Percentiles rank a stretch among this genome's conserved stretches.
Conservation (phyloP, 2,113 vertebrate genomes). For the Dolichallabes microphthalmus region DNA sequence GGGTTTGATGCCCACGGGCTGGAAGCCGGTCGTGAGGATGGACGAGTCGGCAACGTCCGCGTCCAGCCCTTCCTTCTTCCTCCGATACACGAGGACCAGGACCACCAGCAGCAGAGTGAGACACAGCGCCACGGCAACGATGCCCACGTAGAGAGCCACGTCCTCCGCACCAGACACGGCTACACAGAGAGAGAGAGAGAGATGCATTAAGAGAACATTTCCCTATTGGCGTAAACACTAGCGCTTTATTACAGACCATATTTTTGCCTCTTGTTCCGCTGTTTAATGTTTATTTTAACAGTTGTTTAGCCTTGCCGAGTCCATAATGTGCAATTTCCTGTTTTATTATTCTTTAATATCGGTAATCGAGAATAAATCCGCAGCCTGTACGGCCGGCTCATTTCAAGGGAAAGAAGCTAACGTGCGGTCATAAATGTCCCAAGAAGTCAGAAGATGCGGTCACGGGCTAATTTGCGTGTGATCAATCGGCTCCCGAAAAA, state of each 20-base stretch:
- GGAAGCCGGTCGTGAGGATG: slow-evolving; percentile 97
- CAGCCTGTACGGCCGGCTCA: neutral
- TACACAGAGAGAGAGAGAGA: slow-evolving; percentile 54
- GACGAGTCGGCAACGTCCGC: slow-evolving; percentile 95
- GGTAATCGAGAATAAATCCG: neutral
- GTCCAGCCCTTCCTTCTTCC: slow-evolving; percentile 91
- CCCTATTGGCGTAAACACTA: neutral
- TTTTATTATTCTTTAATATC: slow-evolving; percentile 11
- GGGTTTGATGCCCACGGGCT: slow-evolving; percentile 98
- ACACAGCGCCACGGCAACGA: slow-evolving; percentile 89
- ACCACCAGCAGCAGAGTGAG: slow-evolving; percentile 89
- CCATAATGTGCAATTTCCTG: neutral
- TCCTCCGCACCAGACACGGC: slow-evolving; percentile 83
- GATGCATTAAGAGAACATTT: neutral
- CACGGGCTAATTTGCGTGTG: neutral
- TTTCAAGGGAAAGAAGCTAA: neutral
- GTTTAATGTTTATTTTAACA: slow-evolving; percentile 2
- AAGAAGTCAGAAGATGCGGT: neutral
- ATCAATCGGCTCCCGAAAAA: neutral
- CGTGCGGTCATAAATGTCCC: neutral
- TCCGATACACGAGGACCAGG: slow-evolving; percentile 88
- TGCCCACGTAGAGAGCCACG: slow-evolving; percentile 91
- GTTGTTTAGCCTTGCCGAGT: neutral
- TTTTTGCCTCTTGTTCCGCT: neutral
- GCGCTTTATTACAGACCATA: slow-evolving; percentile 1